Evolutionary conservation across 2,888 invertebrate genomes (phyloP).

Genomic region (Neria commutata): DNA sequence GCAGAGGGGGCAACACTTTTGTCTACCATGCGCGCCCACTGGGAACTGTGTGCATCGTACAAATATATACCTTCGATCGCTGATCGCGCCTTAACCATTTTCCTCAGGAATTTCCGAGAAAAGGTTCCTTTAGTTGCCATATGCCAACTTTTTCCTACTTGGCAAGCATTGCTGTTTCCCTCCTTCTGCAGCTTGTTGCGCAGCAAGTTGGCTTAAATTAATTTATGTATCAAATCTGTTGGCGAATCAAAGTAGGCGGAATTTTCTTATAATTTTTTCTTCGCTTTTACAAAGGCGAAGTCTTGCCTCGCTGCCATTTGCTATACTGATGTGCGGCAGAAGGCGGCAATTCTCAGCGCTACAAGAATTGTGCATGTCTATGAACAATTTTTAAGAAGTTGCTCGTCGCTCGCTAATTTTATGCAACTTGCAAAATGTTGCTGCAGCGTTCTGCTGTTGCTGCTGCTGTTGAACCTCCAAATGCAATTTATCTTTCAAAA

Average conservation of each 20-base stretch:
- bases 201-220: conserved; percentile 36
- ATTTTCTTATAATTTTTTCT: conserved; percentile 34
- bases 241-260: conserved; percentile 31
- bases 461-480: too few species aligned
- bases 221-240: conserved; percentile 28
- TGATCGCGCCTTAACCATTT: too few species aligned
- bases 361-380: conserved; percentile 2
- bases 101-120: too few species aligned
- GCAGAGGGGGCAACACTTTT: too few species aligned
- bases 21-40: too few species aligned
- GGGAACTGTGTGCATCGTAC: too few species aligned
- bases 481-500: not conserved
- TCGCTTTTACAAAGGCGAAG: not conserved
- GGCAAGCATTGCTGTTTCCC: too few species aligned
- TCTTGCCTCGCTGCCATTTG: too few species aligned
- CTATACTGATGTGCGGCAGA: not conserved
- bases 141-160: not conserved
- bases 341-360: not conserved
- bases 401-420: not conserved
- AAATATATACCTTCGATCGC: too few species aligned
- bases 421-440: not conserved
- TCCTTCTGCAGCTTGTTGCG: too few species aligned
- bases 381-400: not conserved
- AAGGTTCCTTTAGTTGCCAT: too few species aligned
- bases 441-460: not conserved